phyloP scores from a whole-genome alignment of 2,888 invertebrate species.

The Catonia carolina region DNA sequence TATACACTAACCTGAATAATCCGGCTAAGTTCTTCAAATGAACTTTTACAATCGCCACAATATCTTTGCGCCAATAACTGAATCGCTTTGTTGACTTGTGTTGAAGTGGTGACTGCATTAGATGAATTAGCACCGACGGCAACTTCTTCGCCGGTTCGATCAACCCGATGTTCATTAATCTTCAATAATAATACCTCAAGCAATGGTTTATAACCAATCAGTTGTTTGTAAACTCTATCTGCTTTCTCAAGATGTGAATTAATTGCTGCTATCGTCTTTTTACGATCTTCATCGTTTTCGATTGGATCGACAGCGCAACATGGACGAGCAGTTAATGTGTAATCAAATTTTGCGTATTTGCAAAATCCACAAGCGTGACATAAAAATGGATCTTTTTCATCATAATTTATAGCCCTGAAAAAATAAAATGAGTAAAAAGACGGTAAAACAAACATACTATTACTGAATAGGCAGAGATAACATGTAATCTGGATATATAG shows the following conservation, averaged over 20 bases:
- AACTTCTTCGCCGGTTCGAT: conserved; percentile 54
- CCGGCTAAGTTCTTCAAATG: conserved; percentile 85
- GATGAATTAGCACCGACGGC: conserved; percentile 35
- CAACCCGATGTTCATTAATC: conserved; percentile 78
- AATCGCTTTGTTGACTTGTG: conserved; percentile 77
- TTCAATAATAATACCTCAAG: conserved; percentile 80
- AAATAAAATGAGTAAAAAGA: no score
- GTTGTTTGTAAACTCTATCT: conserved; percentile 85
- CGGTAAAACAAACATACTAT: neutral
- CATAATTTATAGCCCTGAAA: conserved; percentile 75
- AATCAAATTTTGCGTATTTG: conserved; percentile 98
- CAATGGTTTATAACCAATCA: conserved; percentile 83
- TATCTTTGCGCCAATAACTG: conserved; percentile 92
- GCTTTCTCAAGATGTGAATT: conserved; percentile 89
- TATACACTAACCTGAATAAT: conserved; percentile 47
- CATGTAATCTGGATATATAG: no score
- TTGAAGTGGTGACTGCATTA: conserved; percentile 25
- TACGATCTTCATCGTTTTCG: conserved; percentile 92
- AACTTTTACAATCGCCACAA: conserved; percentile 88
- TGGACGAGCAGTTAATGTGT: conserved; percentile 81
- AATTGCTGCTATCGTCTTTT: conserved; percentile 88
- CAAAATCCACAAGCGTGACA: conserved; percentile 99
- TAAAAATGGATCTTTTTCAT: conserved; percentile 86
- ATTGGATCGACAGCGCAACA: conserved; percentile 97
- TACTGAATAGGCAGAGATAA: no score